A percentile compares a stretch with the other conserved stretches of the same genome.
Evolutionary conservation across 2,113 vertebrate genomes (phyloP).

Genomic region (Petaurus breviceps): DNA sequence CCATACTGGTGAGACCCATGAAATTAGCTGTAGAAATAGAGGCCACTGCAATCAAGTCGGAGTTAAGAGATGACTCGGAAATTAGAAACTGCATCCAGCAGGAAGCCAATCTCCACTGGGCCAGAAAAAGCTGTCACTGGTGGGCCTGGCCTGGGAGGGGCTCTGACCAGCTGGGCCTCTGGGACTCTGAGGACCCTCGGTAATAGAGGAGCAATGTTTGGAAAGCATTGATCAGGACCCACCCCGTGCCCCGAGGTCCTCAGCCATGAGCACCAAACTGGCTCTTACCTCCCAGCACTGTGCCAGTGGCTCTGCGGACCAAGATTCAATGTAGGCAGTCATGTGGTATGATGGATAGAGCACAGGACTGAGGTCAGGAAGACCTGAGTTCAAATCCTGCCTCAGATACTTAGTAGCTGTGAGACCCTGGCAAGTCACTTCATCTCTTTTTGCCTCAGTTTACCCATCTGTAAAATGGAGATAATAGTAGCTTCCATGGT

Average conservation of each 20-base stretch:
- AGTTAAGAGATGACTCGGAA: conserved; percentile 24
- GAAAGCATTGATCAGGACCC: not conserved
- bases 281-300: too few species aligned
- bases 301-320: too few species aligned
- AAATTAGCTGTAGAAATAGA: conserved; percentile 25
- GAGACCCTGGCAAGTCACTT: not conserved
- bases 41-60: conserved; percentile 15
- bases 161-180: too few species aligned
- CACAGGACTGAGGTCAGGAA: not conserved
- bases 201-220: too few species aligned
- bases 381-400: not conserved
- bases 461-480: not conserved
- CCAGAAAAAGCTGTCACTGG: not conserved
- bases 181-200: too few species aligned
- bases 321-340: not conserved
- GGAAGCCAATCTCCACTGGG: not conserved
- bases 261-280: too few species aligned
- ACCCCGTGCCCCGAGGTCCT: too few species aligned
- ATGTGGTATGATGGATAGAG: not conserved
- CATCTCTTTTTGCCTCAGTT: not conserved
- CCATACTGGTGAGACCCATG: conserved; percentile 13
- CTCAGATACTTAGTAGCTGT: not conserved
- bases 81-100: not conserved
- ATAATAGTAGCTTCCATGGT: conserved; percentile 16
- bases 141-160: too few species aligned